Evolutionary conservation across 2,888 invertebrate genomes (phyloP), one percentile per base, ranked within the genome.

Genomic region (Cheilosia impressa): DNA sequence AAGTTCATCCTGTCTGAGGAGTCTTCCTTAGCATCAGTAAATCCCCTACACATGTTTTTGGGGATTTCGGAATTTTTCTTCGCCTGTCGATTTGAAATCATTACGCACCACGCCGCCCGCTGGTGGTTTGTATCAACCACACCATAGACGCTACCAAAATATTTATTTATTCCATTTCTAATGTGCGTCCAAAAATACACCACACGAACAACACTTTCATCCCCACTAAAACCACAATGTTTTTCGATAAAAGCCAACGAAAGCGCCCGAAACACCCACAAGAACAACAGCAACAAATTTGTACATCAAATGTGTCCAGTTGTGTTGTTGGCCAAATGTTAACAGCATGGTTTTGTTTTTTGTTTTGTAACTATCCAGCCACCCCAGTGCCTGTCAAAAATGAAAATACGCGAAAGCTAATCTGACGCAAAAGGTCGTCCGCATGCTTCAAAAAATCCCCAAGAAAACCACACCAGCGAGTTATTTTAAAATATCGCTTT

Each of bases 121-220:
- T 45, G 38, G 17, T 52, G 52, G 24, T 45, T 17, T 47, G 45
- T 22, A 34, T 41, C 53, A 43, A 31, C 58, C 58, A 15, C 45
- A 38, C n/a, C 43, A 31, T 10, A 60, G 50, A 34, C 22, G 45
- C 31, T 45, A 75, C 38, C 65, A 71, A 75, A 84, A 71, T 80
- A 75, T 84, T 75, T 80, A 76, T 71, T 80, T 75, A 60, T 75
- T 71, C 47, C 58, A 55, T 69, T 71, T 71, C 71, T 55, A 84
- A 84, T 75, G 79, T 69, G 47, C 63, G 68, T 69, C 73, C 75
- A 71, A 84, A 76, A 66, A 84, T 84, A 84, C 17, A 69, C 43
- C 17, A 53, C 58, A 73, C 43, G 34, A 53, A 52, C 58, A 31
- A 62, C 68, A 62, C 66, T 6, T 55, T 57, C 50, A 24, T 34